A percentile compares a stretch with the other conserved stretches of the same genome.
phyloP scores from a whole-genome alignment of 1,140 invertebrate species.

The Ptiloglossa arizonensis region DNA sequence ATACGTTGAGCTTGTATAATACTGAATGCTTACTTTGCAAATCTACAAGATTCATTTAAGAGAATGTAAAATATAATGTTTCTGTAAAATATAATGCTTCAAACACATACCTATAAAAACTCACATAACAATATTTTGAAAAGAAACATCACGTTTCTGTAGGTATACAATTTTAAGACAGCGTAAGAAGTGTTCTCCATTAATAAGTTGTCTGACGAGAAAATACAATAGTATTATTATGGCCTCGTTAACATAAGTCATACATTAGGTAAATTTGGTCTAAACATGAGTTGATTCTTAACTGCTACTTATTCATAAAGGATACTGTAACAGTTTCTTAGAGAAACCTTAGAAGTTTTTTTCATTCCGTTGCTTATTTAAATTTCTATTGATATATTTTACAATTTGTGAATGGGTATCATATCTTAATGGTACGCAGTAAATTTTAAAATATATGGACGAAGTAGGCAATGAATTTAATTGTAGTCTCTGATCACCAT shows the following conservation, averaged over 20 bases:
- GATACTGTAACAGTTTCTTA: not conserved
- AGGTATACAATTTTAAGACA: not conserved
- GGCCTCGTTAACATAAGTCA: not conserved
- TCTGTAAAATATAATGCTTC: not conserved
- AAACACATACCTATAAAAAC: not conserved
- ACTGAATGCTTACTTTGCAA: not conserved
- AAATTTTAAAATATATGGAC: not conserved
- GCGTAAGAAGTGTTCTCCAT: not conserved
- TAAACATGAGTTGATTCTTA: too few species aligned
- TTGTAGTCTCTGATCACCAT: not conserved
- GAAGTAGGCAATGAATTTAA: not conserved
- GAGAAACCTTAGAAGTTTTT: not conserved
- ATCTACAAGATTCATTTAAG: not conserved
- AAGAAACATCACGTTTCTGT: too few species aligned
- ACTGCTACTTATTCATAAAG: not conserved
- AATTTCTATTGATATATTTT: not conserved
- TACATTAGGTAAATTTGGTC: not conserved
- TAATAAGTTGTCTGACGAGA: not conserved
- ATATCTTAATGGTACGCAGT: not conserved
- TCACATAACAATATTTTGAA: not conserved
- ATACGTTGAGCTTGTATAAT: not conserved
- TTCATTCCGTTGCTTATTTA: not conserved
- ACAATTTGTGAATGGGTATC: not conserved
- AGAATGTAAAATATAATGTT: too few species aligned
- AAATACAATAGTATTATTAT: not conserved